These are phyloP conservation scores for Willowsia nigromaculata DNA, from an alignment of 2,888 invertebrate genomes.

Conservation along the genomic window DNA sequence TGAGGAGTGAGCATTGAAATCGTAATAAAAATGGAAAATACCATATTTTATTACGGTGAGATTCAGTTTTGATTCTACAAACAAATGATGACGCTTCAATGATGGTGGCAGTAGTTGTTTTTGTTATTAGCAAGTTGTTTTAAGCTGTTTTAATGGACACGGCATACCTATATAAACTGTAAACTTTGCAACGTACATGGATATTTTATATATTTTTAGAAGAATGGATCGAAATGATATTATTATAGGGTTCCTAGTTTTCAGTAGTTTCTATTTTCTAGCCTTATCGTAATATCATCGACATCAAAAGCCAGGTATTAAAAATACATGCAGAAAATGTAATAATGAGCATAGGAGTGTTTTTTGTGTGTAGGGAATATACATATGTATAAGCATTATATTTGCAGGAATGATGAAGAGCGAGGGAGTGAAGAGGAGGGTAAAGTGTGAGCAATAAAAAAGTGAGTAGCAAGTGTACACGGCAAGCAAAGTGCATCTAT, in stretches of 20 bases:
- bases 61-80: slow-evolving; percentile 31
- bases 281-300: neutral
- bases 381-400: neutral
- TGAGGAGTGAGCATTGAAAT: slow-evolving; percentile 10
- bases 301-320: slow-evolving; percentile 32
- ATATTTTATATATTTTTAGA: neutral
- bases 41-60: neutral
- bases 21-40: slow-evolving; percentile 24
- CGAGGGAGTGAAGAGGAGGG: neutral
- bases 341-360: neutral
- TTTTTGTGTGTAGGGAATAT: too few species aligned
- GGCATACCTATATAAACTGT: neutral
- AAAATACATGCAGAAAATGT: neutral
- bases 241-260: neutral
- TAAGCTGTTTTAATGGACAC: neutral
- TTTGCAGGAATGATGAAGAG: neutral
- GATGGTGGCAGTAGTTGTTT: neutral
- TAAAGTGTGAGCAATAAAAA: slow-evolving; percentile 4
- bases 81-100: neutral
- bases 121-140: neutral
- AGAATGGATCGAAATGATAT: neutral
- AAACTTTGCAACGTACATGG: neutral
- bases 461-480: slow-evolving; percentile 9
- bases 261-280: slow-evolving; percentile 19
- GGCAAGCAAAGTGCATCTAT: slow-evolving; percentile 34